Evolutionary conservation across 23 tunicate species (phyloP), one percentile per base, ranked within the genome.

Genomic region (Halocynthia roretzi): DNA sequence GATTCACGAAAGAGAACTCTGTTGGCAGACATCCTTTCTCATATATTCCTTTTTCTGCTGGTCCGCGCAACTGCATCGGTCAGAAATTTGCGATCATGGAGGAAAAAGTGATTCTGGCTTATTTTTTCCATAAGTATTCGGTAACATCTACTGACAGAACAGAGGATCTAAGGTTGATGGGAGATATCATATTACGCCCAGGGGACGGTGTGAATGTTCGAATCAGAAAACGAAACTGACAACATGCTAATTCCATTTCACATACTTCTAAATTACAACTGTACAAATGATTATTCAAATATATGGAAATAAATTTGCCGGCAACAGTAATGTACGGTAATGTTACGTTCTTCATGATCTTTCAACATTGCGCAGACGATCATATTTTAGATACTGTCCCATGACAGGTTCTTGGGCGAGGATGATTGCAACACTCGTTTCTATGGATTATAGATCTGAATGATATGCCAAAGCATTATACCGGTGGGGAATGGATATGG

Each of bases 11-110:
- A 55, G 83, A 77, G 49, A 70, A 78, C 40, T 50, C 62, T 60
- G 77, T 49, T 9, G 65, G 65, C 15, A 82, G 88, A 8, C 83
- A 77, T 57, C 88, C 88, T 0, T 84, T 51, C 61, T 65, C 83
- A 18, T 84, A 77, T 51, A 50, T 84, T 31, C 88, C 88, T 8
- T 84, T 84, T 70, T 84, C 88, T 6, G 88, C 88, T 68, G 88
- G 88, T 53, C 82, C 83, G 2, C 14, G 88, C 10, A 84, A 84
- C 61, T 84, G 88, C 79, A 88, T 88, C 57, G 95, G 95, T 7
- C 95, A 88, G 64, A 72, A 67, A 49, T 88, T 88, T 73, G 95
- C 82, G 11, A 31, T 72, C 62, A 58, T 52, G 67, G 82, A 88
- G 68, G 70, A 71, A 22, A 88, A 88, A 61, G 88, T 88, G n/a